Evolutionary conservation across 2,797 vertebrate species (phyloP).

Genomic region (Acipenser ruthenus): DNA sequence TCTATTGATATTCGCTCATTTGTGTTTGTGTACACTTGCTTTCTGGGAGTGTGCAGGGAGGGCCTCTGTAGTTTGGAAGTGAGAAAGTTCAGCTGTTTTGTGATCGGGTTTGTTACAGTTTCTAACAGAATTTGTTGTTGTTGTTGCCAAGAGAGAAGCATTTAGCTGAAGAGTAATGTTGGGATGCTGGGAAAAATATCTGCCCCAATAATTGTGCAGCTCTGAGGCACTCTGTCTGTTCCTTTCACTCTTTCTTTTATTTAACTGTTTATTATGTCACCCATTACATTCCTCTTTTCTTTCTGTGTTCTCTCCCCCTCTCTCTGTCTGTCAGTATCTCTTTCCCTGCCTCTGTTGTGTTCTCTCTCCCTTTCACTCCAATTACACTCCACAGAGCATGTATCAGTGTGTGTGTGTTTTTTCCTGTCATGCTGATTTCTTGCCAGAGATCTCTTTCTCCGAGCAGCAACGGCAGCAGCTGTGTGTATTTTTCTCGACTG

Average conservation of each 20-base stretch:
- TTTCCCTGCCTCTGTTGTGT: constrained; percentile 8
- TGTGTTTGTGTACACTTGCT: neutral
- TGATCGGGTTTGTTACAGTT: too few relatives aligned
- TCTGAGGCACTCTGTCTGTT: constrained; percentile 13
- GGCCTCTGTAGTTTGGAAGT: too few relatives aligned
- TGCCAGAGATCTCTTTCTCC: constrained; percentile 18
- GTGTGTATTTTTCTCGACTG: neutral
- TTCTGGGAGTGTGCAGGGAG: too few relatives aligned
- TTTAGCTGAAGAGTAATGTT: constrained; percentile 30
- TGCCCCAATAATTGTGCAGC: constrained; percentile 36
- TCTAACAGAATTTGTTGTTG: too few relatives aligned
- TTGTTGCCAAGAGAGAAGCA: constrained; percentile 22
- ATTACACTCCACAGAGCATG: constrained; percentile 36
- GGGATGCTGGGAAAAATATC: constrained; percentile 31
- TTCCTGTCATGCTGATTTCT: constrained; percentile 15
- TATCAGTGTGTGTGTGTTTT: constrained; percentile 19
- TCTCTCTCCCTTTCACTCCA: constrained; percentile 22
- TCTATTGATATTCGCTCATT: constrained; percentile 1
- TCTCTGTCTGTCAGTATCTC: constrained; percentile 12
- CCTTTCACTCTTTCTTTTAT: neutral
- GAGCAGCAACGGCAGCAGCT: neutral
- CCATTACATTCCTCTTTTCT: neutral
- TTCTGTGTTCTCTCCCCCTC: neutral
- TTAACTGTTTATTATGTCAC: neutral
- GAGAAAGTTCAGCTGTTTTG: too few relatives aligned